Evolutionary conservation across 2,113 vertebrate genomes (phyloP), one percentile per base, ranked within the genome.

Genomic region (Oenanthe melanoleuca): DNA sequence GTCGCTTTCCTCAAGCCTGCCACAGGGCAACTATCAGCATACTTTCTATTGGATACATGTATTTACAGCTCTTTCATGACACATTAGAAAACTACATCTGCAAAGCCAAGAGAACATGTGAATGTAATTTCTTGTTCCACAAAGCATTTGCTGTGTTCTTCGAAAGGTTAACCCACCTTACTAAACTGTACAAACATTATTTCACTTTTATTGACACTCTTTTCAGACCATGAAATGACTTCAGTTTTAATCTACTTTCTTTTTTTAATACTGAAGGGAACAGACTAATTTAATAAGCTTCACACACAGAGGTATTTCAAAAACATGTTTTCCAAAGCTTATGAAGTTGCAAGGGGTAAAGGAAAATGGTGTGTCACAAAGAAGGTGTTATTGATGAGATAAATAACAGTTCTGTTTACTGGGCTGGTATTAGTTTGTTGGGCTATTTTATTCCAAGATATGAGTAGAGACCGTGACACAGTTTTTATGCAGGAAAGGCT

Each of bases 191-290:
- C 74, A 97, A 97, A 97, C 85, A 95, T 95, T 83, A 86, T 95
- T 96, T 95, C 75, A 28, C 72, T 95, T 94, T 79, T 93, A 94
- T 93, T 96, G 74, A 88, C 81, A 83, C 64, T 97, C 88, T 97
- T 97, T 97, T 87, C 91, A 90, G 86, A 97, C 93, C 96, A 97
- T 96, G 96, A 98, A 97, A 98, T 97, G 52, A 95, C 95, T 95
- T 89, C 89, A 80, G 88, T 94, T 97, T 97, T 95, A 93, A 92
- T 93, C 74, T 88, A 26, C n/a, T 8, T 73, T 84, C 63, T 37
- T n/a, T 69, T 64, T 72, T 65, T 63, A 13, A 71, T 69, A 71
- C 80, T 81, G 88, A 89, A 90, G 79, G 44, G 84, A 89, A 56
- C 78, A 79, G 53, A 52, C 81, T 96, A 92, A 96, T 97, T 97